phyloP scores from a whole-genome alignment of 2,888 invertebrate genomes.

The Acleris sparsana region DNA sequence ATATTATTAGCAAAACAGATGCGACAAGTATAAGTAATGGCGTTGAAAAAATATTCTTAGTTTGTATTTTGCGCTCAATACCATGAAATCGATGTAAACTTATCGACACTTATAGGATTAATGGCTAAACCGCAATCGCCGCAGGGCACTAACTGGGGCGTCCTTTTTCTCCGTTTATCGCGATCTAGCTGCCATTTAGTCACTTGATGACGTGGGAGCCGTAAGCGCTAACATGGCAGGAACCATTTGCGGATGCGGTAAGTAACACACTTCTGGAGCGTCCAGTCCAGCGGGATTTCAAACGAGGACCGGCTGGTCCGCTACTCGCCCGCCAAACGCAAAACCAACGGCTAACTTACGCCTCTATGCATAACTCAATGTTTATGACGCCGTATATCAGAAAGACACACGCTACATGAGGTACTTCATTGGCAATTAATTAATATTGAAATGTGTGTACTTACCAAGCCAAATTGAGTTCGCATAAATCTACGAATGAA shows the following conservation, averaged over 20 bases:
- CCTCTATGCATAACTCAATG: constrained; percentile 44
- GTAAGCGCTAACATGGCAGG: constrained; percentile 39
- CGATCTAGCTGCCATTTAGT: constrained; percentile 18
- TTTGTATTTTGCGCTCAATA: no score
- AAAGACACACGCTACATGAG: background rate
- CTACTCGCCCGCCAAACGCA: constrained; percentile 42
- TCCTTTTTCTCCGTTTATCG: constrained; percentile 14
- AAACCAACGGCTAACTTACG: constrained; percentile 29
- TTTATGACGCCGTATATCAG: constrained; percentile 37
- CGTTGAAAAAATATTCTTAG: no score
- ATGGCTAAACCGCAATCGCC: constrained; percentile 20
- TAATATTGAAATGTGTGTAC: background rate
- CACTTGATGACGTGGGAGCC: constrained; percentile 24
- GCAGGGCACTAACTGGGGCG: constrained; percentile 16
- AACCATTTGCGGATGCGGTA: constrained; percentile 57
- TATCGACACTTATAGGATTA: constrained; percentile 22
- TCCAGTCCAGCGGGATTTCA: constrained; percentile 64
- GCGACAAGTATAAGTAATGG: no score
- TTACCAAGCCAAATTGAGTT: background rate
- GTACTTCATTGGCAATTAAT: constrained; percentile 6
- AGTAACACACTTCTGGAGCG: constrained; percentile 58
- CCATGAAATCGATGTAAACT: no score
- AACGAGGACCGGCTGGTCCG: constrained; percentile 53
- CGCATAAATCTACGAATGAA: background rate
- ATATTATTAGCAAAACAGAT: constrained; percentile 20